Percentiles rank a stretch among this genome's conserved stretches.
Conservation (phyloP, 2,888 invertebrate genomes). For the Leucoptera coffeella region DNA sequence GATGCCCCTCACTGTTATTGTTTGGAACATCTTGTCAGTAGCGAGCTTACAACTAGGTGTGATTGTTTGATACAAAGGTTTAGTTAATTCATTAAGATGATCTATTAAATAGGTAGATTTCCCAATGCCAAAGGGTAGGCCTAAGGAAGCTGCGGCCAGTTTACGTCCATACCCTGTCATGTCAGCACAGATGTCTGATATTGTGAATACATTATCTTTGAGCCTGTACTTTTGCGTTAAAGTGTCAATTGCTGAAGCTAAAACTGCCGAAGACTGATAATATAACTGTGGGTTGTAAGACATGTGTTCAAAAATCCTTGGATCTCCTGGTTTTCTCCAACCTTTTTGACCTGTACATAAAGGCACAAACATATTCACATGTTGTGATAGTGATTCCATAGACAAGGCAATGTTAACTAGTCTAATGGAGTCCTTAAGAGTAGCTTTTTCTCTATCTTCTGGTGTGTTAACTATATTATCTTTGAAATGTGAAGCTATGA, state of each 20-base stretch:
- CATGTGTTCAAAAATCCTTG: constrained; percentile 56
- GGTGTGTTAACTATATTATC: constrained; percentile 43
- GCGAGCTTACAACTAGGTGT: constrained; percentile 68
- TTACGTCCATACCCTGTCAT: constrained; percentile 68
- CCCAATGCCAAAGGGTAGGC: constrained; percentile 67
- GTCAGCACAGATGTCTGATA: constrained; percentile 62
- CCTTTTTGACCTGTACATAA: constrained; percentile 60
- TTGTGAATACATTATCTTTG: constrained; percentile 42
- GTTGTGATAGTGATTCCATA: constrained; percentile 57
- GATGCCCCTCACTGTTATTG: constrained; percentile 69
- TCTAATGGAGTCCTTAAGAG: constrained; percentile 55
- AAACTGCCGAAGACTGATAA: constrained; percentile 78
- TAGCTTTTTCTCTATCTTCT: constrained; percentile 42
- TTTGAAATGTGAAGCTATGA: constrained; percentile 54
- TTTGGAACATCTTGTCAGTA: constrained; percentile 62
- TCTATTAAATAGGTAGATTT: constrained; percentile 67
- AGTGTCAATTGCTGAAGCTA: constrained; percentile 80
- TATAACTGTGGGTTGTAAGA: constrained; percentile 58
- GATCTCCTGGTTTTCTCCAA: constrained; percentile 58
- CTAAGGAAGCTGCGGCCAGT: constrained; percentile 63
- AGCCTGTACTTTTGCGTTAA: constrained; percentile 70
- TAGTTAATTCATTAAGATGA: constrained; percentile 62
- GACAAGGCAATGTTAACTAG: constrained; percentile 63
- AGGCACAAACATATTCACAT: constrained; percentile 69
- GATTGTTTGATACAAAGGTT: constrained; percentile 60